A percentile compares a stretch with the other conserved stretches of the same genome.
Evolutionary conservation across 2,888 invertebrate genomes (phyloP).

Genomic region (Andrena chrysosceles): DNA sequence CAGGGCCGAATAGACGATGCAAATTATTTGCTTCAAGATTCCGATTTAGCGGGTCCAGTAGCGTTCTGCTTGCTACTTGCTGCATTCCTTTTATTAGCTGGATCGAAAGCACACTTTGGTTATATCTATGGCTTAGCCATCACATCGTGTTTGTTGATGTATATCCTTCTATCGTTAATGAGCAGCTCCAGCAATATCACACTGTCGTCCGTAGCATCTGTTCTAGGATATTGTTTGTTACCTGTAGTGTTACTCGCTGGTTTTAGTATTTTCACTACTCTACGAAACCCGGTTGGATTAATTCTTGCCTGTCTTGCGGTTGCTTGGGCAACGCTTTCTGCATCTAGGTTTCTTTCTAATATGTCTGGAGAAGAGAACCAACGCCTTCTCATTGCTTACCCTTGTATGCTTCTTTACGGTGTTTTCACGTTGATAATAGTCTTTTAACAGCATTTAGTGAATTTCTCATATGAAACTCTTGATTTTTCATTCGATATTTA

Average conservation of each 20-base stretch:
- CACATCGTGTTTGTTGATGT: constrained; percentile 96
- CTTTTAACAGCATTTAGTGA: constrained; percentile 87
- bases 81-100: constrained; percentile 89
- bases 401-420: constrained; percentile 96
- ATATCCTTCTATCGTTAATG: constrained; percentile 94
- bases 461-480: not conserved
- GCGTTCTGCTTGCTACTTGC: constrained; percentile 93
- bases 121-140: constrained; percentile 97
- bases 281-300: constrained; percentile 91
- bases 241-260: constrained; percentile 96
- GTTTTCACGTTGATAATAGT: constrained; percentile 96
- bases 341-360: constrained; percentile 96
- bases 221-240: constrained; percentile 96
- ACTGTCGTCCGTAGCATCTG: constrained; percentile 92
- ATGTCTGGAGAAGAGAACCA: constrained; percentile 95
- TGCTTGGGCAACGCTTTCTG: constrained; percentile 96
- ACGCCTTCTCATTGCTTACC: constrained; percentile 95
- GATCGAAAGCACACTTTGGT: constrained; percentile 94
- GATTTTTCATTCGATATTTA: not conserved
- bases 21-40: constrained; percentile 91
- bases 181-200: constrained; percentile 90
- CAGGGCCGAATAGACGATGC: constrained; percentile 91
- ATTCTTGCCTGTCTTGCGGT: constrained; percentile 89
- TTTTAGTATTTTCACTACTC: constrained; percentile 90
- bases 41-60: constrained; percentile 97